Conservation (phyloP, 2,888 invertebrate genomes). For the Dorcus hopei region DNA sequence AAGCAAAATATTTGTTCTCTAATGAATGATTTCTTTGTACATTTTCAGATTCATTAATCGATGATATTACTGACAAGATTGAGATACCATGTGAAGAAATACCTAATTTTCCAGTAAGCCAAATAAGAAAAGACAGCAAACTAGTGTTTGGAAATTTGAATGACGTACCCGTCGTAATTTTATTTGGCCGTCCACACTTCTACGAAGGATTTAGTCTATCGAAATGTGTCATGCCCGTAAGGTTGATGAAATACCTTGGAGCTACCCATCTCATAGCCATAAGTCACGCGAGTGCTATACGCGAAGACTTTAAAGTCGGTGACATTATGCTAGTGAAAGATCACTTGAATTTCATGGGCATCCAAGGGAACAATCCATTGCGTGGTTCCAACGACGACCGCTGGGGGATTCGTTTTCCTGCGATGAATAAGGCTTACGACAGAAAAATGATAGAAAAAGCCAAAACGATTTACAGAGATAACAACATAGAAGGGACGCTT, state of each 20-base stretch:
- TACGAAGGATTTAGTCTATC: slow-evolving; percentile 90
- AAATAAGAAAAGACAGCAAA: slow-evolving; percentile 84
- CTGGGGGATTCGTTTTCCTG: slow-evolving; percentile 86
- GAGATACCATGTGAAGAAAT: slow-evolving; percentile 80
- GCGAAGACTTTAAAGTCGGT: slow-evolving; percentile 76
- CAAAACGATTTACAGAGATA: slow-evolving; percentile 41
- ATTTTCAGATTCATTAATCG: slow-evolving; percentile 65
- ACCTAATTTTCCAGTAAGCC: slow-evolving; percentile 85
- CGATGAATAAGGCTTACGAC: slow-evolving; percentile 84
- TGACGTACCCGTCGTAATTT: slow-evolving; percentile 77
- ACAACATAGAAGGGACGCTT: slow-evolving; percentile 44
- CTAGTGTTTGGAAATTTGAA: slow-evolving; percentile 81
- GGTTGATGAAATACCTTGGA: slow-evolving; percentile 90
- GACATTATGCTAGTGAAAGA: slow-evolving; percentile 95
- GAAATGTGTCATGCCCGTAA: slow-evolving; percentile 86
- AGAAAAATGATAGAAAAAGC: slow-evolving; percentile 66
- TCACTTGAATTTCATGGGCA: slow-evolving; percentile 91
- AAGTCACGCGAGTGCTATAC: slow-evolving; percentile 92
- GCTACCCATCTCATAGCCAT: slow-evolving; percentile 81
- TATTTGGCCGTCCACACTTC: slow-evolving; percentile 92
- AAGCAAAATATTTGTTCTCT: no score
- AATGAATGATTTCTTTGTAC: no score
- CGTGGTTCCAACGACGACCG: slow-evolving; percentile 89
- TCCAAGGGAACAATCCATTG: slow-evolving; percentile 85
- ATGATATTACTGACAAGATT: slow-evolving; percentile 63